Evolutionary conservation across 2,113 vertebrate genomes (phyloP), one percentile per base, ranked within the genome.

Genomic region (Myrmecobius fasciatus): DNA sequence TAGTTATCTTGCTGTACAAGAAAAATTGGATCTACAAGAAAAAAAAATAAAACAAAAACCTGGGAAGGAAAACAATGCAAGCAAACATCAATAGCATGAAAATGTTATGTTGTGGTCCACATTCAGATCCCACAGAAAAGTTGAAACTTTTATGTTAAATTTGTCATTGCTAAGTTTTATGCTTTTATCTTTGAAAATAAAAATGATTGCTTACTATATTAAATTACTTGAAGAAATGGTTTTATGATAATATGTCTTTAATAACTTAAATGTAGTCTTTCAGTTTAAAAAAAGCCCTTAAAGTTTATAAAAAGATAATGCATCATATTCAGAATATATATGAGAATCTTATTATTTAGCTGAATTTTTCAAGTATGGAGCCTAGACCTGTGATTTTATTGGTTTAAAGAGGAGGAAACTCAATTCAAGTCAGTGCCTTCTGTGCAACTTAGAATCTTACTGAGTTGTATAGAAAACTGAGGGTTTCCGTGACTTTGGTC

Each of bases 101-200:
- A n/a, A n/a, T n/a, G n/a, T n/a, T n/a, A n/a, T n/a, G n/a, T n/a
- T n/a, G n/a, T n/a, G n/a, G n/a, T n/a, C n/a, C n/a, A n/a, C n/a
- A n/a, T n/a, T n/a, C n/a, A n/a, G n/a, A n/a, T n/a, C n/a, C n/a
- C n/a, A n/a, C n/a, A n/a, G n/a, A n/a, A 67, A 60, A n/a, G 31
- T 67, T 67, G 3, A 36, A 67, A 12, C 9, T 36, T 31, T 94
- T 95, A 60, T 51, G 8, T 51, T 51, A 43, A 36, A 89, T 94
- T 94, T 97, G 28, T 28, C 52, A 43, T 91, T 96, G 56, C 53
- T 93, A 90, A 93, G 1, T 95, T 95, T 97, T 91, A 25, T 24
- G 22, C 94, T 93, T 75, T 67, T 67, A 31, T 60, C 31, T 67
- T 36, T 67, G 28, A 67, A 67, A 4, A 67, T 24, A 95, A 90